Base-by-base conservation (phyloP, 23 tunicate genomes). In the Styela clava region DNA sequence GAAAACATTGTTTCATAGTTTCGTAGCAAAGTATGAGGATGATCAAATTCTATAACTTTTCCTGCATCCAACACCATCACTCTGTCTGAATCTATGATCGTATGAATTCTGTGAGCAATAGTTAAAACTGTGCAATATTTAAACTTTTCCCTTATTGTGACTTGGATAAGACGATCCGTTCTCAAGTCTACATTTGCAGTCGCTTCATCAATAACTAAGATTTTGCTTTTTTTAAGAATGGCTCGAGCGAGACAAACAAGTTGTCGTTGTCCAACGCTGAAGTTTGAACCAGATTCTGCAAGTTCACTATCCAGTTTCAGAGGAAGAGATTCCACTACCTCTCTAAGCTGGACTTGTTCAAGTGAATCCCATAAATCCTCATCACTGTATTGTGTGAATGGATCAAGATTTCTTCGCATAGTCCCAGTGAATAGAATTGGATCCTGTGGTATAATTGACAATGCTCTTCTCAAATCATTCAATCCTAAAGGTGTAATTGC, bases 161-260 rank as follows among this genome's bases (percentile, higher is more conserved):
- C 84, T 81, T 95, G 99, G 74, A 95, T 95, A 62, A 95, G 27
- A 35, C 74, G 88, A 62, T 95, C 99, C 1, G 99, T 95, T 56
- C 92, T 89, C 25, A 74, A 26, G 68, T 95, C 99, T 1, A 95
- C 99, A 79, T 95, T 95, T 9, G 99, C 99, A 16, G 99, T 95
- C 26, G 99, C 99, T 79, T 95, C 99, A 67, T 95, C 99, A 34
- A 95, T 95, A n/a, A 91, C 80, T 22, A 95, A 68, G 68, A 95
- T 90, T 62, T 80, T 79, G 32, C 85, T 86, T 69, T 89, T 85
- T 29, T 89, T 69, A 35, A 95, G 52, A 62, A 95, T 74, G 1
- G 99, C 99, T 62, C 99, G 65, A 26, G 99, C 99, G 24, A 95
- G 91, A 79, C 99, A 95, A 25, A 95, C 81, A 77, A 95, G 83